Evolutionary conservation across 2,888 invertebrate genomes (phyloP), one percentile per base, ranked within the genome.

Genomic region (Iselma pallidipennis): DNA sequence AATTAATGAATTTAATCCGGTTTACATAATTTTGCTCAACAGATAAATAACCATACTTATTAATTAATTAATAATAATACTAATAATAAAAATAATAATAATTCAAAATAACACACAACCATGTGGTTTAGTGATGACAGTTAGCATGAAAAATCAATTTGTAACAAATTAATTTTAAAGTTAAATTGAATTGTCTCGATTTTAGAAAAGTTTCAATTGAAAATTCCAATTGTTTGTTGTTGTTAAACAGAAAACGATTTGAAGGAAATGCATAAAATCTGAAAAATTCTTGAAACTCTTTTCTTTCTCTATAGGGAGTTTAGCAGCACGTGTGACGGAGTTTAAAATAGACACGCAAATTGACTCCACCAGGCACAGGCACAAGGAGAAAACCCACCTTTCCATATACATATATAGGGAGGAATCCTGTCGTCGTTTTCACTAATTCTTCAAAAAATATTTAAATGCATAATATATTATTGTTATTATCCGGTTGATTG

Each of bases 341-440:
- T 19, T 16, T 21, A 21, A 21, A 28, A 23, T n/a, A 52, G 33
- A 58, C 64, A 64, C 64, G 64, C 64, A 57, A 64, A 61, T 64
- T 10, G 60, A 55, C 64, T 60, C 57, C 28, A 42, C 64, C 64
- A 61, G 64, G 64, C 42, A 64, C 64, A 23, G 58, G 45, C 54
- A 21, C 10, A 21, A 12, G 10, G 21, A 21, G n/a, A n/a, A n/a
- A n/a, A n/a, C n/a, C n/a, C n/a, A n/a, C n/a, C n/a, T n/a, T n/a
- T n/a, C 64, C 64, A 61, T 60, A 60, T 48, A 64, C 64, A 23
- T 55, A 37, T 54, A 21, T 10, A 21, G 21, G 10, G 21, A 21
- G 37, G 57, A 54, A 26, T 59, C 55, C 59, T 56, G 61, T 57
- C 61, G 28, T 42, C 33, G 57, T 61, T 54, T 49, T 55, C 49